These are phyloP conservation scores for Masticophis lateralis DNA, from an alignment of 2,797 vertebrate species.

Conservation along the genomic window DNA sequence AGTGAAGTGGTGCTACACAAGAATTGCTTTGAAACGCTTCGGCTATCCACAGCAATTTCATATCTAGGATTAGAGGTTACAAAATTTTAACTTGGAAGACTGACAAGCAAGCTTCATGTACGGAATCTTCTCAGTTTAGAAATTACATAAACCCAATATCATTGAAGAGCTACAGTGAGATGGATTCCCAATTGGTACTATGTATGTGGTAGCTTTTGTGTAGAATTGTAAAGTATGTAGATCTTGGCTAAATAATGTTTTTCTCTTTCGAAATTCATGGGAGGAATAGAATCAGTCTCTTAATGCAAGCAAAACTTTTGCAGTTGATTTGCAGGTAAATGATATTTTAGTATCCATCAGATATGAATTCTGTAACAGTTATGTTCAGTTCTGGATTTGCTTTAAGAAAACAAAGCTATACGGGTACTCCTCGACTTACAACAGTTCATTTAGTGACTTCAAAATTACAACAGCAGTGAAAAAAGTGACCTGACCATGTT, in stretches of 20 bases:
- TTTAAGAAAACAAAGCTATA: not conserved
- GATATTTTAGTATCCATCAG: not conserved
- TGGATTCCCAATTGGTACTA: not conserved
- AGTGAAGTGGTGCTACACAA: not conserved
- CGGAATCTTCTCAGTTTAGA: not conserved
- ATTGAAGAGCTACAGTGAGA: not conserved
- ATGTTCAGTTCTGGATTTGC: not conserved
- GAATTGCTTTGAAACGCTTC: not conserved
- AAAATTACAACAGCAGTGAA: not conserved
- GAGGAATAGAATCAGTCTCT: not conserved
- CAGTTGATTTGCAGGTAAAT: not conserved
- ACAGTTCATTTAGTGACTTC: not conserved
- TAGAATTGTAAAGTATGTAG: not conserved
- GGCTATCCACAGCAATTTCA: not conserved
- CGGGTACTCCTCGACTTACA: not conserved
- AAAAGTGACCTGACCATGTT: not conserved
- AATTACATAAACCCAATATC: not conserved
- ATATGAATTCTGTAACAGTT: not conserved
- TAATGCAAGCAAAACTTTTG: not conserved
- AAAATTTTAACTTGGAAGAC: not conserved
- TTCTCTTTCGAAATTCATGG: not conserved
- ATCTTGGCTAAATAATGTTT: not conserved
- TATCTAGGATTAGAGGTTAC: not conserved
- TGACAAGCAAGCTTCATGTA: not conserved
- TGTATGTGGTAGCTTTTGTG: not conserved